Percentiles rank a stretch among this genome's conserved stretches.
phyloP scores from a whole-genome alignment of 2,888 invertebrate genomes.

The Tetheella fluctuosa region DNA sequence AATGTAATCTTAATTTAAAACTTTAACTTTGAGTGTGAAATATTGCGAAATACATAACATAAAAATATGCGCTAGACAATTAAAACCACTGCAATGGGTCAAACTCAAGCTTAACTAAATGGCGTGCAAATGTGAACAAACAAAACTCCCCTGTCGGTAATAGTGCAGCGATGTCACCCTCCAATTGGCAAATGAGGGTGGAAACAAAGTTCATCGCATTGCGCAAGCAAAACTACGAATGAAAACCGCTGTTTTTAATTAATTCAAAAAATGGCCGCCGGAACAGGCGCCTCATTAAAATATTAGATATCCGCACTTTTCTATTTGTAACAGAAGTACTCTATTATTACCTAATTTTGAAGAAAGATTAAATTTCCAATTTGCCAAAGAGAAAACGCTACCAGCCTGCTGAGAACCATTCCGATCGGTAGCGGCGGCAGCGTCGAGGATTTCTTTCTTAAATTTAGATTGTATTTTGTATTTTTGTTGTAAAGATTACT shows the following conservation, averaged over 20 bases:
- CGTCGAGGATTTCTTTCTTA: too few species aligned
- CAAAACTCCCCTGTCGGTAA: neutral
- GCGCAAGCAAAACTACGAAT: conserved; percentile 34
- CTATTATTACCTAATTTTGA: too few species aligned
- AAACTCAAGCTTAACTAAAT: neutral
- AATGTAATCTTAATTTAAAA: too few species aligned
- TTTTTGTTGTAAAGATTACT: too few species aligned
- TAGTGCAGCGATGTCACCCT: neutral
- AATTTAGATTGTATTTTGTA: too few species aligned
- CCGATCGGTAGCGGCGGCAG: too few species aligned
- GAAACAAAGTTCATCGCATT: conserved; percentile 29
- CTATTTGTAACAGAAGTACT: conserved; percentile 20
- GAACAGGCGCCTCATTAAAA: conserved; percentile 42
- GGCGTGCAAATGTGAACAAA: conserved; percentile 1
- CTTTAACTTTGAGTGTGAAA: too few species aligned
- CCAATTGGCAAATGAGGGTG: conserved; percentile 23
- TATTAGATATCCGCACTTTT: conserved; percentile 34
- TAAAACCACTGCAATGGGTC: neutral
- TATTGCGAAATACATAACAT: too few species aligned
- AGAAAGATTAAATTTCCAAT: too few species aligned
- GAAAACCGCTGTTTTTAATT: conserved; percentile 50
- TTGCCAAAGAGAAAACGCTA: too few species aligned
- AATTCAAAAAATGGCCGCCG: conserved; percentile 43
- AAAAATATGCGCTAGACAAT: neutral
- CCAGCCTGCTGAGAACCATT: too few species aligned